Percentiles rank a stretch among this genome's conserved stretches.
phyloP scores from a whole-genome alignment of 1,140 invertebrate genomes.

The Trichonephila clavata region DNA sequence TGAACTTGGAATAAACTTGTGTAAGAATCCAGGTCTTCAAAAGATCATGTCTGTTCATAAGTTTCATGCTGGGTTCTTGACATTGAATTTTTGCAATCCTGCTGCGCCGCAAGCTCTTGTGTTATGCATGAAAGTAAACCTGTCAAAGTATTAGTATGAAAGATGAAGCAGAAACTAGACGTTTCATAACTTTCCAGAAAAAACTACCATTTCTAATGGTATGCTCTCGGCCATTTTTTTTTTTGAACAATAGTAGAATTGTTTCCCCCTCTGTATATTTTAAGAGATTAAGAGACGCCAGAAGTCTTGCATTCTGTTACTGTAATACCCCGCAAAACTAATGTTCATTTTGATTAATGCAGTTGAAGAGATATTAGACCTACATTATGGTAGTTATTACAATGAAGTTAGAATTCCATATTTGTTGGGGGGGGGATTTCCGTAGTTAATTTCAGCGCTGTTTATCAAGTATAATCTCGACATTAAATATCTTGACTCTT shows the following conservation, averaged over 20 bases:
- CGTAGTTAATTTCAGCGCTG: no score
- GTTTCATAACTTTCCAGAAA: constrained; percentile 9
- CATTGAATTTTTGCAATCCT: constrained; percentile 4
- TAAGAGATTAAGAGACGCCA: neutral
- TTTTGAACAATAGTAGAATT: neutral
- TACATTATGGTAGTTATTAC: no score
- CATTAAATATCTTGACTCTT: no score
- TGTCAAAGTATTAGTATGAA: neutral
- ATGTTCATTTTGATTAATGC: no score
- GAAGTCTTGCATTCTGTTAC: no score
- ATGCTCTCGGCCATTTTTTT: neutral
- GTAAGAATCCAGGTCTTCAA: neutral
- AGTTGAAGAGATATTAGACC: no score
- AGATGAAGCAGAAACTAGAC: neutral
- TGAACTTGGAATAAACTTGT: neutral
- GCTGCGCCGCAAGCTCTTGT: neutral
- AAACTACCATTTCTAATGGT: neutral
- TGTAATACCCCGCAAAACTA: no score
- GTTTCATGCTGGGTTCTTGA: neutral
- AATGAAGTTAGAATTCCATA: no score
- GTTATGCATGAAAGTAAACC: neutral
- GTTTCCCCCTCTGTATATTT: neutral
- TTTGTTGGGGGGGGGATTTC: no score
- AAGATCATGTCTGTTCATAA: neutral
- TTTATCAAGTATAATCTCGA: no score